Evolutionary conservation across 2,113 vertebrate species (phyloP), one percentile per base, ranked within the genome.

Genomic region (Gnathonemus echidnorhynchus): DNA sequence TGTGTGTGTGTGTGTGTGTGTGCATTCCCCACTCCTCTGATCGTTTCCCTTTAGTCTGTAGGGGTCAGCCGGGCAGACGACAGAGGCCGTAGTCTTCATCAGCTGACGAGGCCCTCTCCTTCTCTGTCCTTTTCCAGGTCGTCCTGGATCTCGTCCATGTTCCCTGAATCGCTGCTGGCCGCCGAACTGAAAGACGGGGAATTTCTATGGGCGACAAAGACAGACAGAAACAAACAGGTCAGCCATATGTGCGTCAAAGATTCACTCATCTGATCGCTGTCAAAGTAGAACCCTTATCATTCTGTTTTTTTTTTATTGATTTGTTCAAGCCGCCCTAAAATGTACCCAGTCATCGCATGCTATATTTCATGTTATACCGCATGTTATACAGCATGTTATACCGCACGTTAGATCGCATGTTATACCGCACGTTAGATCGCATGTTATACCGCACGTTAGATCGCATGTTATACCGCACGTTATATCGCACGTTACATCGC

Each of bases 161-260:
- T 99, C 95, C 98, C 98, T 96, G 98, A 99, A 97, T 99, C 98
- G 0, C 98, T 99, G 97, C 98, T 99, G 93, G 97, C 97, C 92
- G 97, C 95, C 0, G 98, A 99, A 94, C 98, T 99, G 94, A 97
- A 90, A 86, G 98, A 99, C 0, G 98, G 98, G 84, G 98, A 98
- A 92, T 97, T 97, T 93, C 97, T 98, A 95, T 2, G 80, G 80
- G 39, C 15, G 46, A n/a, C 53, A 46, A 88, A n/a, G 21, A 66
- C 52, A 88, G 6, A 62, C 31, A 62, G 87, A 42, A 19, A 19
- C n/a, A 74, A 74, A 74, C 74, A 77, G 2, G n/a, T 70, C n/a
- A 31, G 62, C n/a, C 24, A 13, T 0, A 10, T 27, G n/a, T 11
- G 35, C 15, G 5, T 42, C 74, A 19, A 42, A 35, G 5, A 77